Evolutionary conservation across 2,888 invertebrate genomes (phyloP), one percentile per base, ranked within the genome.

Genomic region (Cantharis rufa): DNA sequence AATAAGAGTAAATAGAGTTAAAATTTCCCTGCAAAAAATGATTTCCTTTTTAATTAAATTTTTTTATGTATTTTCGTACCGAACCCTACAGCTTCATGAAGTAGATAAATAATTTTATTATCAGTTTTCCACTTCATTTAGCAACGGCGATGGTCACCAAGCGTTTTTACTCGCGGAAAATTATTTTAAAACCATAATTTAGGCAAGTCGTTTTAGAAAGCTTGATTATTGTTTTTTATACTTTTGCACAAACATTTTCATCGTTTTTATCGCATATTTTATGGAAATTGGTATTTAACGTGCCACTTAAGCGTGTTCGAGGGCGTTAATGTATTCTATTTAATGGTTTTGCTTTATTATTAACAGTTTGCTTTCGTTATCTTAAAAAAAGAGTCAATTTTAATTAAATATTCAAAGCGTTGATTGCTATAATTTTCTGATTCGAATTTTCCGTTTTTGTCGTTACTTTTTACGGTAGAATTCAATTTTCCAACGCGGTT

Each of bases 251-350:
- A 64, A 27, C 63, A 63, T 70, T 69, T 69, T 62, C 15, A 13
- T 62, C 16, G 64, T 66, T 72, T 61, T 72, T 64, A 15, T 70
- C 24, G 70, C 13, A 74, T 73, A 73, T 73, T 62, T 73, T 69
- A 73, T 73, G 74, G 70, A 74, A 74, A 74, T 74, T 74, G 13
- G 15, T 24, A 32, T 74, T 70, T 74, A 70, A 63, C 74, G 74
- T 74, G 74, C 70, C 62, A 70, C 32, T 70, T 70, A 70, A 32
- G 74, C 69, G 69, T 70, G 74, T 18, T 70, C 64, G 74, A 32
- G 70, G 70, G 74, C 74, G 74, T 70, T 74, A 74, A 69, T 74
- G 69, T 74, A 74, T 74, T 74, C 74, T 70, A 64, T 74, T 74
- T 74, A 70, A 72, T 72, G 69, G 61, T 74, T 70, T 63, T 64